phyloP scores from a whole-genome alignment of 2,888 invertebrate species.

The Leuctra nigra region DNA sequence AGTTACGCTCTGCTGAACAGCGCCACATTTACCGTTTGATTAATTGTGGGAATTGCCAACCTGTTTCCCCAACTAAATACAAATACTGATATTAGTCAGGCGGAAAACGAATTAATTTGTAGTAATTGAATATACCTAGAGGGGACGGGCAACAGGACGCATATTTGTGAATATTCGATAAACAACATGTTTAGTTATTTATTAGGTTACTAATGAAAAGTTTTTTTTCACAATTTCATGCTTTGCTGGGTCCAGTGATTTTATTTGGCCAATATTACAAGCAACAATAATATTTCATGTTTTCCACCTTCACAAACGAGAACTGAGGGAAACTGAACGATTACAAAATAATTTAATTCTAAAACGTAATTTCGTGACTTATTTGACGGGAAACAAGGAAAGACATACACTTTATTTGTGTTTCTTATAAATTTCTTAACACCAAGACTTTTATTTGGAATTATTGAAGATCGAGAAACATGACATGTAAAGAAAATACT shows the following conservation, averaged over 20 bases:
- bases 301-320: too few relatives aligned
- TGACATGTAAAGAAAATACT: conserved; percentile 27
- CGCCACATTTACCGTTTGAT: conserved; percentile 23
- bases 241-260: neutral
- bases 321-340: neutral
- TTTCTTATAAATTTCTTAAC: conserved; percentile 19
- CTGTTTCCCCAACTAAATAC: conserved; percentile 1
- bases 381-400: too few relatives aligned
- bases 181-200: conserved; percentile 1
- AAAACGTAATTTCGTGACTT: too few relatives aligned
- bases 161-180: neutral
- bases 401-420: neutral
- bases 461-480: conserved; percentile 27
- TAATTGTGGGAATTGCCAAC: conserved; percentile 27
- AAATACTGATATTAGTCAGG: conserved; percentile 14
- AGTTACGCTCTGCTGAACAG: neutral
- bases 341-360: too few relatives aligned
- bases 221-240: too few relatives aligned
- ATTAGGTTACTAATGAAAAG: neutral
- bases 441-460: conserved; percentile 29
- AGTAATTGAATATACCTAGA: conserved; percentile 10
- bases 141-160: neutral
- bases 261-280: too few relatives aligned
- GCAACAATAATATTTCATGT: too few relatives aligned
- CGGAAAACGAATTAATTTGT: conserved; percentile 14